phyloP scores from a whole-genome alignment of 2,888 invertebrate species.

The Calameuta filiformis region DNA sequence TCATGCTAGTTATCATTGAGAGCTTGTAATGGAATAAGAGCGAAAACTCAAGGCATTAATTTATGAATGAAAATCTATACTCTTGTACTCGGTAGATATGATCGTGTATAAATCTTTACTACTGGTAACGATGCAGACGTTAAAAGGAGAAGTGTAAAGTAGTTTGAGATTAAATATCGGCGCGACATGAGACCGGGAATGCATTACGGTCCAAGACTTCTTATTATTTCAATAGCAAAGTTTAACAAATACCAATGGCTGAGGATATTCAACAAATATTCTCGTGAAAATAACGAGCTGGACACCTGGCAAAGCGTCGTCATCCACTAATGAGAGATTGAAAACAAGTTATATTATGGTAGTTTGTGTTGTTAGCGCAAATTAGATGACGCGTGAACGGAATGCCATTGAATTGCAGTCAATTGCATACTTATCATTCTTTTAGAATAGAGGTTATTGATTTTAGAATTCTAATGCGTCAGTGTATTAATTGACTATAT shows the following conservation, averaged over 20 bases:
- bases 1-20: not conserved
- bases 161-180: conserved; percentile 1
- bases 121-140: not conserved
- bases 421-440: not conserved
- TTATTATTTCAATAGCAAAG: not conserved
- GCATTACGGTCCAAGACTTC: not conserved
- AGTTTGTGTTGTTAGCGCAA: not conserved
- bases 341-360: not conserved
- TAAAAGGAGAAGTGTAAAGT: not conserved
- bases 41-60: not conserved
- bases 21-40: not conserved
- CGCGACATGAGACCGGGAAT: conserved; percentile 2
- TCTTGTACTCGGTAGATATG: not conserved
- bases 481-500: not conserved
- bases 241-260: not conserved
- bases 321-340: not conserved
- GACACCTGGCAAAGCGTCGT: not conserved
- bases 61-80: not conserved
- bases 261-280: not conserved
- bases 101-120: not conserved
- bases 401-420: not conserved
- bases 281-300: not conserved
- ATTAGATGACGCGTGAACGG: not conserved
- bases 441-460: not conserved
- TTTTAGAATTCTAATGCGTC: not conserved